These are phyloP conservation scores for Phalera bucephala DNA, from an alignment of 2,888 invertebrate genomes.

Conservation along the genomic window DNA sequence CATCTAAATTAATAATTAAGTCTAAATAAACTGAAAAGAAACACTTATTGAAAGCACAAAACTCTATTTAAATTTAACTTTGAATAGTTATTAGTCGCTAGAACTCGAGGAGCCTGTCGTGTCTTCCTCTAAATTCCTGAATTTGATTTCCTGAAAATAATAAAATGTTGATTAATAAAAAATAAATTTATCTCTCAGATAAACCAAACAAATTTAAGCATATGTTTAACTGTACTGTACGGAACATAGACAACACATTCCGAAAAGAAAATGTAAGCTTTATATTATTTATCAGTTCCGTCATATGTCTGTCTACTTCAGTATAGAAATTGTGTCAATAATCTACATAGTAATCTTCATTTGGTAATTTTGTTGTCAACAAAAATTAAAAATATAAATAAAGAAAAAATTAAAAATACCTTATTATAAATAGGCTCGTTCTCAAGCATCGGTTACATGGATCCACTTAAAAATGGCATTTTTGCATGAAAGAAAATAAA, in stretches of 20 bases:
- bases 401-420: neutral
- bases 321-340: too few species aligned
- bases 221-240: too few species aligned
- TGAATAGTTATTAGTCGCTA: slow-evolving; percentile 9
- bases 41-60: neutral
- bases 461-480: neutral
- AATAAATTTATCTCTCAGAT: too few species aligned
- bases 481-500: neutral
- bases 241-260: too few species aligned
- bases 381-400: neutral
- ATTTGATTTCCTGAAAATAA: slow-evolving; percentile 22
- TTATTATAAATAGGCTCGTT: neutral
- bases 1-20: neutral
- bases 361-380: too few species aligned
- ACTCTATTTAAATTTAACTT: too few species aligned
- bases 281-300: neutral
- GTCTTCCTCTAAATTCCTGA: slow-evolving; percentile 20
- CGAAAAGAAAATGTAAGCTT: neutral
- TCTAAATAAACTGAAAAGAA: slow-evolving; percentile 1
- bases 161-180: neutral
- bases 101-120: slow-evolving; percentile 14
- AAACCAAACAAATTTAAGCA: too few species aligned
- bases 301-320: too few species aligned
- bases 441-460: neutral
- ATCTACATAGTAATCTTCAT: too few species aligned